Evolutionary conservation across 2,113 vertebrate species (phyloP).

Genomic region (Zingel zingel): DNA sequence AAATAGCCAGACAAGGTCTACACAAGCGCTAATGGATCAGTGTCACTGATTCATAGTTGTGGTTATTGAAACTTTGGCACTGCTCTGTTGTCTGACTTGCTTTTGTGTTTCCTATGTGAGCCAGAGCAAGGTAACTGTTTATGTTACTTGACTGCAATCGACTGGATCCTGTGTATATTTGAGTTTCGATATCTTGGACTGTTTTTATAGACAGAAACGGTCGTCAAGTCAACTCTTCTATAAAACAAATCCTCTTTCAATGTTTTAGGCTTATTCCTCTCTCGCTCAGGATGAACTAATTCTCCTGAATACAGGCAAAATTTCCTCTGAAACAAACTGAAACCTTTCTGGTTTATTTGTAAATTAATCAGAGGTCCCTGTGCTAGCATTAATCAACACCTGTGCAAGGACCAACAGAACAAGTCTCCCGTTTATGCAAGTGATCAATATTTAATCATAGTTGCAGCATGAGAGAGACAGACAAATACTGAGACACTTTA

Average conservation of each 20-base stretch:
- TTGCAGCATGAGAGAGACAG: constrained; percentile 33
- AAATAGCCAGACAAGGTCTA: constrained; percentile 17
- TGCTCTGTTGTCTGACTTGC: constrained; percentile 42
- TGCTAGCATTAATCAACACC: constrained; percentile 2
- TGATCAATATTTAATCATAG: constrained; percentile 55
- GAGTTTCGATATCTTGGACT: constrained; percentile 57
- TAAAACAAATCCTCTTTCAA: constrained; percentile 49
- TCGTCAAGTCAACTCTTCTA: constrained; percentile 66
- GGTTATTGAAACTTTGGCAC: constrained; percentile 24
- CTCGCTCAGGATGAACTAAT: constrained; percentile 33
- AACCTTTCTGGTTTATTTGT: constrained; percentile 24
- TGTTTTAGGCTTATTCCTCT: constrained; percentile 32
- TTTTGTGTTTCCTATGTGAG: constrained; percentile 59
- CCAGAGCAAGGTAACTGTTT: constrained; percentile 67
- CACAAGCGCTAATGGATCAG: constrained; percentile 42
- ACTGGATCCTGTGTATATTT: constrained; percentile 68
- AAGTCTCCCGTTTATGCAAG: constrained; percentile 35
- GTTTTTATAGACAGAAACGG: constrained; percentile 71
- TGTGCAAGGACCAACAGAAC: not conserved
- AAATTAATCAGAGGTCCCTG: not conserved
- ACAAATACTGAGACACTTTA: constrained; percentile 29
- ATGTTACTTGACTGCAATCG: constrained; percentile 62
- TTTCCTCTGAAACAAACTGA: constrained; percentile 13
- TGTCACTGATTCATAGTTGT: constrained; percentile 40
- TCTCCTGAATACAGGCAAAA: constrained; percentile 17